phyloP scores from a whole-genome alignment of 1,140 invertebrate genomes.

The Trachymyrmex cornetzi region DNA sequence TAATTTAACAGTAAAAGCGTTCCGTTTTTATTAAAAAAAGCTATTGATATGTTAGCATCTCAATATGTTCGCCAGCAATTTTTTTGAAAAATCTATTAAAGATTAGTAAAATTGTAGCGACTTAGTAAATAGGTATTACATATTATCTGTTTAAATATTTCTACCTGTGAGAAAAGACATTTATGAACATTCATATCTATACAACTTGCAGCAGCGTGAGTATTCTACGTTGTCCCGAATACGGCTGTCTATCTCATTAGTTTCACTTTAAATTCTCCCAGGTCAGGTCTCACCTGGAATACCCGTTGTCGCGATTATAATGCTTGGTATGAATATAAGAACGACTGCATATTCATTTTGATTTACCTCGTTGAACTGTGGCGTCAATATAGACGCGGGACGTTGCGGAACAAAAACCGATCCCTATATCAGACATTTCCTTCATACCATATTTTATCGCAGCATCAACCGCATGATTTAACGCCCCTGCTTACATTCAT shows the following conservation, averaged over 20 bases:
- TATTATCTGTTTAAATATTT: neutral
- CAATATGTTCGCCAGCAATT: neutral
- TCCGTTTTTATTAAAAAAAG: neutral
- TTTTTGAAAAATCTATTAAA: neutral
- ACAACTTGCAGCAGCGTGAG: neutral
- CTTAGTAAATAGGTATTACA: conserved; percentile 3
- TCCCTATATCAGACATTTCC: conserved; percentile 47
- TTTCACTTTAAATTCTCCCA: conserved; percentile 18
- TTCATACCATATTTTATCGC: conserved; percentile 11
- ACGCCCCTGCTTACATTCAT: conserved; percentile 46
- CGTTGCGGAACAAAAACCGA: conserved; percentile 32
- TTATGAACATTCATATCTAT: neutral
- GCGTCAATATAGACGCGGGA: neutral
- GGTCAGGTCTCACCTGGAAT: conserved; percentile 16
- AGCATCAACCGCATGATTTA: conserved; percentile 45
- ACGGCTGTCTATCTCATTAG: neutral
- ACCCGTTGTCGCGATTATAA: conserved; percentile 36
- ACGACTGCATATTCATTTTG: conserved; percentile 71
- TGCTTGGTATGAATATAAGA: conserved; percentile 36
- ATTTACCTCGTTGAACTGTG: conserved; percentile 9
- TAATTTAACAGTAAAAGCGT: neutral
- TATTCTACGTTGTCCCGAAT: neutral
- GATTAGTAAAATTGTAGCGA: neutral
- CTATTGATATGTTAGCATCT: neutral
- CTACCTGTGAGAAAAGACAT: neutral